Evolutionary conservation across 2,797 vertebrate genomes (phyloP).

Genomic region (Sebastes minor): DNA sequence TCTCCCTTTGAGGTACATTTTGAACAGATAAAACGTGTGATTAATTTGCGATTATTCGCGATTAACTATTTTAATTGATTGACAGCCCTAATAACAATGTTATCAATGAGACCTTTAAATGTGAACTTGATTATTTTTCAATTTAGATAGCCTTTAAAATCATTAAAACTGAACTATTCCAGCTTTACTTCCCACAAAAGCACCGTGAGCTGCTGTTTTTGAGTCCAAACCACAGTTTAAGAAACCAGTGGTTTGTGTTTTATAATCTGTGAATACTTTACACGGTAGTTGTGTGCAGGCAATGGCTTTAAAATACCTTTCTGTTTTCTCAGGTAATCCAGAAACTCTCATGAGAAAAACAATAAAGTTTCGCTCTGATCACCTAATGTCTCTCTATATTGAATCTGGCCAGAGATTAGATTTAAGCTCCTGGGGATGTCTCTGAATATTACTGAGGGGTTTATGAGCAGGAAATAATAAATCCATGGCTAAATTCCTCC

Average conservation of each 20-base stretch:
- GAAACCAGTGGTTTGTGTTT: not conserved
- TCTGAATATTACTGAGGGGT: conserved; percentile 26
- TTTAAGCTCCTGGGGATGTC: conserved; percentile 29
- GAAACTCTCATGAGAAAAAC: conserved; percentile 24
- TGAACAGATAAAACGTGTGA: too few species aligned
- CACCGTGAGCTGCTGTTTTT: not conserved
- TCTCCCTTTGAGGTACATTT: too few species aligned
- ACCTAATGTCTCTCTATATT: conserved; percentile 30
- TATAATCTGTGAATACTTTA: not conserved
- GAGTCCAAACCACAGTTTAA: not conserved
- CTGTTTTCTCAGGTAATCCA: conserved; percentile 2
- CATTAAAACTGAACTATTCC: not conserved
- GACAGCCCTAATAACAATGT: too few species aligned
- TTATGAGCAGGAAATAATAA: conserved; percentile 44
- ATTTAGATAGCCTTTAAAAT: not conserved
- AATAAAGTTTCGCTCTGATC: conserved; percentile 35
- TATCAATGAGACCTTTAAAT: too few species aligned
- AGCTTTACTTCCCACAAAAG: not conserved
- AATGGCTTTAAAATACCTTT: not conserved
- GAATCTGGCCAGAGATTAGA: conserved; percentile 43
- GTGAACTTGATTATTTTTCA: not conserved
- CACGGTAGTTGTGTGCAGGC: not conserved
- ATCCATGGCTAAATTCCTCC: conserved; percentile 20
- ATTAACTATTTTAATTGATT: too few species aligned
- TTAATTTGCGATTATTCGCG: too few species aligned